Conservation (phyloP, 2,113 vertebrate genomes). For the Gymnarchus niloticus region DNA sequence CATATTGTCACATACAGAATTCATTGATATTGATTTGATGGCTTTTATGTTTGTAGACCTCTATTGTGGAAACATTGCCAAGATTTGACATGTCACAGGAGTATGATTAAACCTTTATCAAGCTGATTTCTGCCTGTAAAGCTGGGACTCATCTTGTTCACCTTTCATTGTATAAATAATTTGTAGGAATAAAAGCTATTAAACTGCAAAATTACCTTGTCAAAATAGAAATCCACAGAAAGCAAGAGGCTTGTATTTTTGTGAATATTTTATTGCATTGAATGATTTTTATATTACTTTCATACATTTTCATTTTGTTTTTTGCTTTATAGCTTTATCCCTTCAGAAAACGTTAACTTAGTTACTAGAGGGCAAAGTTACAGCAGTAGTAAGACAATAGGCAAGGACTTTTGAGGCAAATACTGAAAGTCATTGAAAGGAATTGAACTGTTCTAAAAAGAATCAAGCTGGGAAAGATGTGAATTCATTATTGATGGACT, state of each 20-base stretch:
- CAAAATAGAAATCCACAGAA: background rate
- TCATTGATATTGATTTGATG: background rate
- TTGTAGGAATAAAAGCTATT: constrained; percentile 4
- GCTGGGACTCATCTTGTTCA: background rate
- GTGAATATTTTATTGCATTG: background rate
- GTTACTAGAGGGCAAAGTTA: background rate
- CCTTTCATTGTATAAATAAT: background rate
- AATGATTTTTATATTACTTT: background rate
- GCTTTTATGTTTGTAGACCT: background rate
- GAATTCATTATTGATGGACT: too few relatives aligned
- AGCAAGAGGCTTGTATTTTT: background rate
- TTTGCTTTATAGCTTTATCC: background rate
- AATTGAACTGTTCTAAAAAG: background rate
- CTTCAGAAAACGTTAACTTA: background rate
- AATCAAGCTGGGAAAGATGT: background rate
- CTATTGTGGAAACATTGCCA: background rate
- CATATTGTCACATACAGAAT: background rate
- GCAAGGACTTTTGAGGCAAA: background rate
- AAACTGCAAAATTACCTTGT: background rate
- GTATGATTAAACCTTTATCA: background rate
- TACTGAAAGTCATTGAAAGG: background rate
- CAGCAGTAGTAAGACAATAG: background rate
- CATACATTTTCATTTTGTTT: background rate
- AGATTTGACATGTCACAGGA: background rate
- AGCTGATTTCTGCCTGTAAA: background rate